phyloP scores from a whole-genome alignment of 1,140 invertebrate species.

The Ceratina japonica region DNA sequence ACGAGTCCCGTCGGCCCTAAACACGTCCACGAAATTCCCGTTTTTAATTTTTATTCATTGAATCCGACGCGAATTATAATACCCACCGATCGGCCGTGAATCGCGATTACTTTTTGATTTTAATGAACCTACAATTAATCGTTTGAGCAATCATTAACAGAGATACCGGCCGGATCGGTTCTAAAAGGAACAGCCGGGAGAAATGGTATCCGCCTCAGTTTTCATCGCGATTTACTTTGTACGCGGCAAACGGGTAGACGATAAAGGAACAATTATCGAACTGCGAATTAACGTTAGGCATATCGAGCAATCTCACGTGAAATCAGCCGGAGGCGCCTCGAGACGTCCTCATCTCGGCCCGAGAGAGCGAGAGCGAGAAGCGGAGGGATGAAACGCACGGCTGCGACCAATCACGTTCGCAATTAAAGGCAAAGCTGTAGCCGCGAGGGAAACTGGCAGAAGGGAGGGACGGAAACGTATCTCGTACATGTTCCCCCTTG shows the following conservation, averaged over 20 bases:
- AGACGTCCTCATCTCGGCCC: constrained; percentile 51
- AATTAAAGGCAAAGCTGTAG: constrained; percentile 67
- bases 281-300: constrained; percentile 46
- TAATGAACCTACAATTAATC: no score
- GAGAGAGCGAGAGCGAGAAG: constrained; percentile 30
- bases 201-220: background rate
- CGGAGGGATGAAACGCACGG: constrained; percentile 55
- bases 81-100: no score
- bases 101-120: no score
- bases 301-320: constrained; percentile 51
- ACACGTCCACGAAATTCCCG: no score
- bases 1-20: no score
- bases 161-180: no score
- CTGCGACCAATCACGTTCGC: constrained; percentile 68
- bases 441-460: constrained; percentile 58
- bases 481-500: constrained; percentile 56
- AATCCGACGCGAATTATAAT: no score
- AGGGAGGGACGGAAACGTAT: constrained; percentile 59
- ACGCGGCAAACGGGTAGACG: background rate
- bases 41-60: no score
- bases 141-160: no score
- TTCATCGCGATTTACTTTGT: constrained; percentile 4
- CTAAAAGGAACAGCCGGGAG: no score
- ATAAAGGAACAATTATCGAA: constrained; percentile 50
- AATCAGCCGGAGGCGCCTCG: constrained; percentile 49